Evolutionary conservation across 2,113 vertebrate species (phyloP).

Genomic region (Sprattus sprattus): DNA sequence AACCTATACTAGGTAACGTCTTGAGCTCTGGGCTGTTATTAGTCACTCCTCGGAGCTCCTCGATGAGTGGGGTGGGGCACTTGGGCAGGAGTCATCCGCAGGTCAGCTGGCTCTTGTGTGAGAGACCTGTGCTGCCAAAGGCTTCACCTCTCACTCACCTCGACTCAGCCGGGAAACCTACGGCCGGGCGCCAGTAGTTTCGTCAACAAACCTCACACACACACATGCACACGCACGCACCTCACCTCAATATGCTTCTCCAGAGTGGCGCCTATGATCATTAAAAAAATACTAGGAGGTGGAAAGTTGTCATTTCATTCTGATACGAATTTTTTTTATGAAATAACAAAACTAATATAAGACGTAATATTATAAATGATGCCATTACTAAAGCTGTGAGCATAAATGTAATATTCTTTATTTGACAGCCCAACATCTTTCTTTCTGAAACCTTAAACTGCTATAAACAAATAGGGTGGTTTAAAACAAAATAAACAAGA

Average conservation of each 20-base stretch:
- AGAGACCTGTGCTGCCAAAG: constrained; percentile 32
- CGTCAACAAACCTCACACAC: constrained; percentile 4
- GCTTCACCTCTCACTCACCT: constrained; percentile 35
- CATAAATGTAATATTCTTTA: not conserved
- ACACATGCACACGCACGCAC: not conserved
- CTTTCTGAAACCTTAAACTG: too few relatives aligned
- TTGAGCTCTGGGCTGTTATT: not conserved
- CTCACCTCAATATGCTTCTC: not conserved
- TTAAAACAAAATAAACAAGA: too few relatives aligned
- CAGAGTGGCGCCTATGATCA: not conserved
- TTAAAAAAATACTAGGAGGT: not conserved
- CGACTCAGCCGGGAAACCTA: not conserved
- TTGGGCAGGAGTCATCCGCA: constrained; percentile 41
- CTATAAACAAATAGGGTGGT: too few relatives aligned
- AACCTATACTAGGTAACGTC: not conserved
- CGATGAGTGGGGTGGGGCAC: constrained; percentile 39
- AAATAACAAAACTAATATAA: not conserved
- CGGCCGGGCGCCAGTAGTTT: constrained; percentile 7
- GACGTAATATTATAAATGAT: too few relatives aligned
- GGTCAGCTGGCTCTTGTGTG: constrained; percentile 44
- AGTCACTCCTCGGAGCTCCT: constrained; percentile 11
- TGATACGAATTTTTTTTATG: not conserved
- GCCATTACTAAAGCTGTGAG: not conserved
- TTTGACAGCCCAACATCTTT: too few relatives aligned
- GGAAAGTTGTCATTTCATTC: not conserved